Conservation (phyloP, 2,888 invertebrate genomes). For the Zaprionus bogoriensis region DNA sequence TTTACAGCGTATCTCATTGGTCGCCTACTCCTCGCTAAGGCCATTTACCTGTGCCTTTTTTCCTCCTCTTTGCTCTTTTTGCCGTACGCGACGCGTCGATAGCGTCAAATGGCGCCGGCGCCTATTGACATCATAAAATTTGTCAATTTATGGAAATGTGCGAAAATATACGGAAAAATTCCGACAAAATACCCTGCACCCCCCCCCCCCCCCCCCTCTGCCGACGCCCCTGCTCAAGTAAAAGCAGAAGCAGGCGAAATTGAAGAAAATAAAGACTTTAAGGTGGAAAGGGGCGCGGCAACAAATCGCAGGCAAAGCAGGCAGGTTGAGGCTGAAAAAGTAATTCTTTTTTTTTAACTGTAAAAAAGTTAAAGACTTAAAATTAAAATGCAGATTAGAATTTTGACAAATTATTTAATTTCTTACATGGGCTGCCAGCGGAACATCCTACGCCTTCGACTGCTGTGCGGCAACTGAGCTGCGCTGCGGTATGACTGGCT, state of each 20-base stretch:
- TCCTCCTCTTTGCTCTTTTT: background rate
- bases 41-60: background rate
- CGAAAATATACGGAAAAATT: slow-evolving; percentile 26
- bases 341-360: too few relatives aligned
- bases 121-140: slow-evolving; percentile 66
- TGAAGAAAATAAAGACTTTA: slow-evolving; percentile 3
- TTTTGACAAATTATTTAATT: too few relatives aligned
- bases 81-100: slow-evolving; percentile 32
- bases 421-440: too few relatives aligned
- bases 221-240: slow-evolving; percentile 5
- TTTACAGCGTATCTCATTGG: slow-evolving; percentile 1
- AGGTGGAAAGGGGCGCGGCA: background rate
- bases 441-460: too few relatives aligned
- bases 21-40: background rate
- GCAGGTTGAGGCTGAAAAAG: background rate
- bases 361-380: too few relatives aligned
- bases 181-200: slow-evolving; percentile 7
- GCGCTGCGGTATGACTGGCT: too few relatives aligned
- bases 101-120: slow-evolving; percentile 36
- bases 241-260: slow-evolving; percentile 6
- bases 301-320: background rate
- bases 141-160: slow-evolving; percentile 64
- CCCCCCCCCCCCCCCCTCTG: too few relatives aligned
- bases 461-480: too few relatives aligned
- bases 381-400: too few relatives aligned